Base-by-base conservation (phyloP, 2,113 vertebrate species). In the Lepus timidus region DNA sequence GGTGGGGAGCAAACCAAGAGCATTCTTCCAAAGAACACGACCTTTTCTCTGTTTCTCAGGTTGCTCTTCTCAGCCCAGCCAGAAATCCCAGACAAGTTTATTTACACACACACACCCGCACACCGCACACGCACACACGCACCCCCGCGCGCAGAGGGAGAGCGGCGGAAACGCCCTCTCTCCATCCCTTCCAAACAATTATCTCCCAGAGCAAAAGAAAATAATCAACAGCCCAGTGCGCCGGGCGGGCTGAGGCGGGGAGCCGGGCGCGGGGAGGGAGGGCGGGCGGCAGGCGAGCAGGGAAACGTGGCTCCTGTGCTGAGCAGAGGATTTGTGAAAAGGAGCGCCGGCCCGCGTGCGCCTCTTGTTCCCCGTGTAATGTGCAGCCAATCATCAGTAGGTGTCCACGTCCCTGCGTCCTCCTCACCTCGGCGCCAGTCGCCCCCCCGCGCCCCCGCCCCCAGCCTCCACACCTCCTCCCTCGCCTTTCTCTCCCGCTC, bases 341-440 rank as follows among this genome's bases (percentile, higher is more conserved):
- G 89, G 82, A 94, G 97, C 96, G 70, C 93, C 23, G 97, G 97
- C 96, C 97, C 98, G 97, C 96, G 98, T 97, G 98, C 98, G 98
- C 97, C 98, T 97, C 98, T 98, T 97, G 98, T 98, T 98, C 99
- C 98, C 98, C 98, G 99, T 98, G 99, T 98, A 98, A 98, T 98
- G 98, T 98, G 99, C 99, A 99, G 98, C 99, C 99, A 99, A 99
- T 99, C 99, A 98, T 98, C 99, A 98, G 99, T 98, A 98, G 99
- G 98, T 99, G 99, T 98, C 99, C 99, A 97, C 99, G 99, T 98
- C 99, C 98, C 98, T 96, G 99, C 99, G 98, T 98, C 99, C 99
- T 98, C 98, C 98, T 98, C 99, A 99, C 98, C 99, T 98, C 99
- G 98, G 98, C 98, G 98, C 98, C 98, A 98, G 98, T 98, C 98